A percentile compares a stretch with the other conserved stretches of the same genome.
Evolutionary conservation across 2,113 vertebrate genomes (phyloP).

Genomic region (Herpailurus yagouaroundi): DNA sequence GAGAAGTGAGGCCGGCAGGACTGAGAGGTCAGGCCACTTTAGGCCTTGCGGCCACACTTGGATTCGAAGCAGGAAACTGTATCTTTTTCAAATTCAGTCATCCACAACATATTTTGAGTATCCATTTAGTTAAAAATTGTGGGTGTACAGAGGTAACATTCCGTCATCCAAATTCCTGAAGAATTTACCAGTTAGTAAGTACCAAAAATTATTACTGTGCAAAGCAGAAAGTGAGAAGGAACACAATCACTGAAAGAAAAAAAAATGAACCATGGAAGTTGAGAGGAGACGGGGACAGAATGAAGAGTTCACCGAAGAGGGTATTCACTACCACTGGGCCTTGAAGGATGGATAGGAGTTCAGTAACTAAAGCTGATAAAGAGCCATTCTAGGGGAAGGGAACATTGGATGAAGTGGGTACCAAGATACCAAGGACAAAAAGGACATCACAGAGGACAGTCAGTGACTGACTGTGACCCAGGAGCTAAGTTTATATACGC

Average conservation of each 20-base stretch:
- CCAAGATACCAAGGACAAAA: background rate
- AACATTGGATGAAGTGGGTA: background rate
- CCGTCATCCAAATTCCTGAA: background rate
- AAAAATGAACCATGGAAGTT: background rate
- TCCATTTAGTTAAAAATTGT: background rate
- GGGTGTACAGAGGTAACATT: background rate
- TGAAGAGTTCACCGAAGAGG: background rate
- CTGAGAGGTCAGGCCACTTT: background rate
- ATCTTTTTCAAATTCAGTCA: background rate
- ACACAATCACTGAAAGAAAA: background rate
- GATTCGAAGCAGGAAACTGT: background rate
- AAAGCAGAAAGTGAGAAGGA: background rate
- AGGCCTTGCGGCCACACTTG: background rate
- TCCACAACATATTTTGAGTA: background rate
- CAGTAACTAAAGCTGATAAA: background rate
- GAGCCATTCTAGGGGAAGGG: background rate
- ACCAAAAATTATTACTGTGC: background rate
- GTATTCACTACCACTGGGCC: background rate
- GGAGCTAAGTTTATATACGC: background rate
- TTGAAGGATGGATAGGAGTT: background rate
- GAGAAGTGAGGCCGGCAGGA: background rate
- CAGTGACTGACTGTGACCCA: background rate
- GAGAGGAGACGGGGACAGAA: background rate
- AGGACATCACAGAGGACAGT: background rate
- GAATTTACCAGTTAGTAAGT: background rate